Evolutionary conservation across 2,113 vertebrate species (phyloP), one percentile per base, ranked within the genome.

Genomic region (Erpornis zantholeuca): DNA sequence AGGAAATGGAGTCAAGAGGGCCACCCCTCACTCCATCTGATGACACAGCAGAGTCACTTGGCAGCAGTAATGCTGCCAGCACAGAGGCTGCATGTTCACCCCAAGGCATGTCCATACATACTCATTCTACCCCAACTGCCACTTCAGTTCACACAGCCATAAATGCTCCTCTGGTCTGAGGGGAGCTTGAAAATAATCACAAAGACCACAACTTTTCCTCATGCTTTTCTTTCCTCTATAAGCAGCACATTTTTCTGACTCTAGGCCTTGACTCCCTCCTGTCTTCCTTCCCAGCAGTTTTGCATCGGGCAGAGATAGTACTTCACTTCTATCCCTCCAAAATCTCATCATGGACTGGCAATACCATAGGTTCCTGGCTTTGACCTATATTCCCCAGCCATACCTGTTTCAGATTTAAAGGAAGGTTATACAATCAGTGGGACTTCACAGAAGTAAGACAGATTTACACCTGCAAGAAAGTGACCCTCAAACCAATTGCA

Each of bases 261-360:
- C 63, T 29, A 8, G 20, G 35, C 24, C n/a, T 73, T 9, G 3
- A 45, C 11, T 28, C 25, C 11, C 19, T 81, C 11, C 45, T 45
- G 6, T 52, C 11, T 64, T 78, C 15, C 49, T 61, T 44, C 36
- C 11, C 49, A 75, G 53, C 4, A 75, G 44, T 66, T 68, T 14
- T 57, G 15, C 47, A n/a, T 4, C 29, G 71, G 47, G 18, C 38
- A 77, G 50, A 86, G 17, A 57, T 0, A 57, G 17, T 12, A 65
- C 19, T 72, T 79, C 47, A 61, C 10, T 84, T 79, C 0, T 0
- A n/a, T 29, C 20, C 8, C 33, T 64, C 57, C 63, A 40, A 6
- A 65, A 47, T 24, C 7, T 64, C 59, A 77, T 25, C 17, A 44
- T 2, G 10, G 24, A 61, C 11, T 31, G 10, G 15, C 12, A 66